Conservation (phyloP, 2,797 vertebrate genomes). For the Fistularia tabacaria region DNA sequence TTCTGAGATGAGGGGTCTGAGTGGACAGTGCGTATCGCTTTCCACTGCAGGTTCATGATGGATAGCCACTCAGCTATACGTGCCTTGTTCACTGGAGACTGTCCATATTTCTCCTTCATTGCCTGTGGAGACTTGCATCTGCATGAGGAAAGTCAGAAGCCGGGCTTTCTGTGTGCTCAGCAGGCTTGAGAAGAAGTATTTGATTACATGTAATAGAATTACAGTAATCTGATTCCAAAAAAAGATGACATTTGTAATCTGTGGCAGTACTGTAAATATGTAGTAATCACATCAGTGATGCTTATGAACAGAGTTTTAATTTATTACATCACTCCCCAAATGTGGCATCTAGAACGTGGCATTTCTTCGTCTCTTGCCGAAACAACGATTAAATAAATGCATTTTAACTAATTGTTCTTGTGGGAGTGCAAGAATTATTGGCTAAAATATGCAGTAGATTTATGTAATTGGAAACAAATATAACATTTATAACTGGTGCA, state of each 20-base stretch:
- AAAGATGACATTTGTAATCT: slow-evolving; percentile 66
- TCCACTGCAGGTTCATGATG: slow-evolving; percentile 48
- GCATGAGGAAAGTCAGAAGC: slow-evolving; percentile 35
- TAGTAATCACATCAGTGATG: slow-evolving; percentile 57
- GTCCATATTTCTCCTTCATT: slow-evolving; percentile 51
- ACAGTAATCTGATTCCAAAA: slow-evolving; percentile 63
- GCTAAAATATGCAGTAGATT: slow-evolving; percentile 32
- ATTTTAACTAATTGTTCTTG: slow-evolving; percentile 36
- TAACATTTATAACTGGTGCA: slow-evolving; percentile 29
- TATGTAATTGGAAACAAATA: slow-evolving; percentile 51
- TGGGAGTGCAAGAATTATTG: slow-evolving; percentile 11
- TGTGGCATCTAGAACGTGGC: slow-evolving; percentile 26
- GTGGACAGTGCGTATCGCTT: slow-evolving; percentile 27
- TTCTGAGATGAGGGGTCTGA: slow-evolving; percentile 30
- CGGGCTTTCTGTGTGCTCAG: slow-evolving; percentile 44
- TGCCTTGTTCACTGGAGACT: slow-evolving; percentile 53
- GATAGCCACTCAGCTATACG: slow-evolving; percentile 52
- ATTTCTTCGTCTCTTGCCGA: slow-evolving; percentile 28
- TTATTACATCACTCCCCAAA: slow-evolving; percentile 43
- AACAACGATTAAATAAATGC: slow-evolving; percentile 20
- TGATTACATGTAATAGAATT: slow-evolving; percentile 68
- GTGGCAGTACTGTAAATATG: slow-evolving; percentile 71
- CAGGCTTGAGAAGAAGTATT: slow-evolving; percentile 46
- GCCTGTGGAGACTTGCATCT: slow-evolving; percentile 34
- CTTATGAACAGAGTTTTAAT: slow-evolving; percentile 28